Conservation (phyloP, 2,113 vertebrate genomes). For the Daboia siamensis region DNA sequence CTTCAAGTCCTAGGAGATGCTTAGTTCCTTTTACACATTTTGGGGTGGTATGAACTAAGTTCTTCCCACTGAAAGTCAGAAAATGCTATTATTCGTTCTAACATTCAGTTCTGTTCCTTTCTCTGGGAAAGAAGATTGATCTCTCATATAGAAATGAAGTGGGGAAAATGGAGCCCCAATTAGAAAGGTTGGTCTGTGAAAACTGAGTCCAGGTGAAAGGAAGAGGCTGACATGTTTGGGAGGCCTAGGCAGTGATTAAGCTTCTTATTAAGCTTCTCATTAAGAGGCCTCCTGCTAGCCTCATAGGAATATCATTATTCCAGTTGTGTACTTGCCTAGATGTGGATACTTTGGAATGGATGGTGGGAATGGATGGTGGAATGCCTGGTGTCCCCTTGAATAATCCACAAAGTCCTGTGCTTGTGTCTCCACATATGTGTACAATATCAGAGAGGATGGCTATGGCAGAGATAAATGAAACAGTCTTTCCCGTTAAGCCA, state of each 20-base stretch:
- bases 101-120: neutral
- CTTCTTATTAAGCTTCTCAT: neutral
- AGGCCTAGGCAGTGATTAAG: neutral
- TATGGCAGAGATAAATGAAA: neutral
- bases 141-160: neutral
- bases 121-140: neutral
- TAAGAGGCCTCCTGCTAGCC: neutral
- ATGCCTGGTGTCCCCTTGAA: neutral
- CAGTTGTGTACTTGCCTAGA: neutral
- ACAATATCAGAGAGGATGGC: neutral
- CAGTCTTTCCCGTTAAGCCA: neutral
- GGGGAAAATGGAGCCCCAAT: neutral
- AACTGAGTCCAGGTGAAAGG: neutral
- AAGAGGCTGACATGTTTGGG: neutral
- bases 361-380: neutral
- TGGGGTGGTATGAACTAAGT: neutral
- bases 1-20: neutral
- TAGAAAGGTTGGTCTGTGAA: neutral
- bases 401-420: neutral
- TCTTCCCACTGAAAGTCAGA: neutral
- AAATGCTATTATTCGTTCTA: neutral
- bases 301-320: neutral
- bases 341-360: neutral
- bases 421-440: neutral
- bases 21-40: neutral